Percentiles rank a stretch among this genome's conserved stretches.
phyloP scores from a whole-genome alignment of 2,113 vertebrate genomes.

The Mola mola region DNA sequence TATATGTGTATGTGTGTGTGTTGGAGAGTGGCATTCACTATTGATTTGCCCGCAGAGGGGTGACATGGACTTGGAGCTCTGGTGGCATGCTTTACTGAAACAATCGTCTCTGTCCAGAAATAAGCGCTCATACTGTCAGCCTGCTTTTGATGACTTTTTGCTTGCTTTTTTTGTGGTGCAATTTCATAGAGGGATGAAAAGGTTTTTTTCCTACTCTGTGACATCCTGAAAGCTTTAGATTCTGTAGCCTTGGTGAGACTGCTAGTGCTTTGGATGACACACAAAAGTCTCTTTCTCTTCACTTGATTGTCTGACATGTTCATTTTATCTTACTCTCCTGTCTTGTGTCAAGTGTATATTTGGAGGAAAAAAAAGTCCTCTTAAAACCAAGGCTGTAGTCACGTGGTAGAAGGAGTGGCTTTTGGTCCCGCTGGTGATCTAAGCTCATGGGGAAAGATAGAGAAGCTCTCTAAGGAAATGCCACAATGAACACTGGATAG shows the following conservation, averaged over 20 bases:
- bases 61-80: conserved; percentile 74
- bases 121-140: conserved; percentile 57
- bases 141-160: conserved; percentile 56
- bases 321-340: conserved; percentile 64
- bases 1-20: conserved; percentile 37
- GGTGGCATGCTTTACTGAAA: conserved; percentile 73
- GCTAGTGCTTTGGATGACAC: conserved; percentile 65
- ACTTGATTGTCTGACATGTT: conserved; percentile 64
- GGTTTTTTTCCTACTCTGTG: conserved; percentile 59
- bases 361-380: conserved; percentile 19
- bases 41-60: conserved; percentile 71
- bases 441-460: conserved; percentile 22
- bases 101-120: conserved; percentile 60
- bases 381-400: conserved; percentile 52
- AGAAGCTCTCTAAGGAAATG: conserved; percentile 26
- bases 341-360: conserved; percentile 62
- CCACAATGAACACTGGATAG: conserved; percentile 11
- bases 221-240: conserved; percentile 72
- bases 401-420: neutral
- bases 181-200: conserved; percentile 67
- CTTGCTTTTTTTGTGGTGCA: conserved; percentile 35
- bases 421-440: conserved; percentile 24
- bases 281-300: conserved; percentile 55
- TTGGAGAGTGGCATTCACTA: conserved; percentile 68
- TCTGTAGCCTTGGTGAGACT: conserved; percentile 73